phyloP scores from a whole-genome alignment of 2,113 vertebrate genomes.

The Prietella phreatophila region DNA sequence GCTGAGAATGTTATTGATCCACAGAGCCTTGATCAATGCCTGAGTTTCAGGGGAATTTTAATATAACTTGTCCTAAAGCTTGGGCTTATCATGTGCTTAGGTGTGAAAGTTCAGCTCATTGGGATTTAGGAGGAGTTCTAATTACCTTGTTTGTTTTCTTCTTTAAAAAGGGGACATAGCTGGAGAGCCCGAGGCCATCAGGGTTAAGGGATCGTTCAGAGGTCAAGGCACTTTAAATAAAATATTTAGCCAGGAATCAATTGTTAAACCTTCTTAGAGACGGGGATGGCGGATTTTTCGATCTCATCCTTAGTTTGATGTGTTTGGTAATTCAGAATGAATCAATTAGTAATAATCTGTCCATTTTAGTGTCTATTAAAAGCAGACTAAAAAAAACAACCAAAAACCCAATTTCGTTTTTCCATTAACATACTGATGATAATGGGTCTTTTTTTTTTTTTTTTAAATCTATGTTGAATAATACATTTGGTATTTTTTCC shows the following conservation, averaged over 20 bases:
- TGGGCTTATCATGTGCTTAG: background rate
- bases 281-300: background rate
- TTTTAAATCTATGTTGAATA: background rate
- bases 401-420: background rate
- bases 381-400: too few species aligned
- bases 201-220: background rate
- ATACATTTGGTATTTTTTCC: background rate
- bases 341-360: background rate
- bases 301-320: background rate
- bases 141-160: background rate
- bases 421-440: background rate
- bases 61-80: background rate
- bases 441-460: background rate
- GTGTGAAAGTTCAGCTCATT: conserved; percentile 21
- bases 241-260: background rate
- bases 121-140: background rate
- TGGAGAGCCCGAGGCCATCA: background rate
- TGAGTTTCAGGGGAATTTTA: background rate
- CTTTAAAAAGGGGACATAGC: background rate
- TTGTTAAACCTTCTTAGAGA: background rate
- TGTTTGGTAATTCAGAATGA: background rate
- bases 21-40: background rate
- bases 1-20: conserved; percentile 3
- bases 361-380: background rate
- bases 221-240: background rate